Base-by-base conservation (phyloP, 1,140 invertebrate species). In the Aphelinus certus region DNA sequence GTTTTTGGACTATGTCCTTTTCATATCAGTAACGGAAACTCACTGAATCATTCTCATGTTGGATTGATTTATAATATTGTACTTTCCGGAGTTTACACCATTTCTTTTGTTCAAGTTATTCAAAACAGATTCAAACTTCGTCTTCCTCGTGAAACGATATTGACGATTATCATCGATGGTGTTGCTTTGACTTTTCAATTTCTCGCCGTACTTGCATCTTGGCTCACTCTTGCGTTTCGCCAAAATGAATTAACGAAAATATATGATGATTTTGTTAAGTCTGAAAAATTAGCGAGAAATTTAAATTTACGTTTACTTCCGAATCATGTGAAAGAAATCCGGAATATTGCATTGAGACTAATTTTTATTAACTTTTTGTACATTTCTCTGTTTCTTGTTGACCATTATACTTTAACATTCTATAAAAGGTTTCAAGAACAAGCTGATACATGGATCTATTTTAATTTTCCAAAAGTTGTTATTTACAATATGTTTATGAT, bases 1-100 rank as follows among this genome's bases (percentile, higher is more conserved):
- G 5, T 55, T 49, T 26, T 72, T 5, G 71, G 71, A n/a, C 71
- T 72, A 4, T 65, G 51, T 49, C 71, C 71, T 7, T 72, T 72
- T 47, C n/a, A 10, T 43, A 5, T 62, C 6, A 45, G 42, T 9
- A 43, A 43, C 10, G 6, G 26, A 26, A 26, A 26, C 26, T 26
- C 26, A 26, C 26, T 26, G 26, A 26, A 26, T 26, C 26, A 26
- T 26, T 72, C 70, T 3, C 48, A 63, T 7, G 1, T 63, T 7
- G 55, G 62, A 55, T 3, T 10, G 2, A 47, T 58, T 7, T 72
- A 72, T n/a, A 65, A 56, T 48, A 1, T 58, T 1, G 0, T 65
- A 10, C 46, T 72, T 1, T 56, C 7, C 2, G 7, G 4, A 5
- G 6, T 42, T 42, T 72, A 72, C 10, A 65, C 71, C 2, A 45